phyloP scores from a whole-genome alignment of 23 tunicate species.

The Trididemnum clinides region DNA sequence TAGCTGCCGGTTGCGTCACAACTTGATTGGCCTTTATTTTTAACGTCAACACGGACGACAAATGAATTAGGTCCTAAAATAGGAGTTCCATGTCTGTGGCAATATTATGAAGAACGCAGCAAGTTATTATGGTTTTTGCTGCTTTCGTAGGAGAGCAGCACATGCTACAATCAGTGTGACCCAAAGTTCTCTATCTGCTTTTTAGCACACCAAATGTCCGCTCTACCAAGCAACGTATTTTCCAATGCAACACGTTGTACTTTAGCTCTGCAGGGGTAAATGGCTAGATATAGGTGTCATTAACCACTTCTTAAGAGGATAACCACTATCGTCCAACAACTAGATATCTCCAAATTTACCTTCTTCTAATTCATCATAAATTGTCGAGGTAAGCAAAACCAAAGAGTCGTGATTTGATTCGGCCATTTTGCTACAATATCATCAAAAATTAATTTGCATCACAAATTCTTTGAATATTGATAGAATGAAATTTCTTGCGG shows the following conservation, averaged over 20 bases:
- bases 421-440: slow-evolving; percentile 39
- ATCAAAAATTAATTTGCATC: slow-evolving; percentile 29
- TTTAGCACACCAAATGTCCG: not conserved
- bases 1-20: not conserved
- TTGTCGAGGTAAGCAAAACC: slow-evolving; percentile 9
- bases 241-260: not conserved
- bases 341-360: not conserved
- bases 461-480: slow-evolving; percentile 42
- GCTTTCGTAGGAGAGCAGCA: not conserved
- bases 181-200: not conserved
- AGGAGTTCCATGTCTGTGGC: not conserved
- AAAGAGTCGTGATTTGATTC: slow-evolving; percentile 24
- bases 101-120: not conserved
- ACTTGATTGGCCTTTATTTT: not conserved
- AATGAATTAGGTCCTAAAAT: not conserved
- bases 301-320: slow-evolving; percentile 24
- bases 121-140: not conserved
- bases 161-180: not conserved
- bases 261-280: not conserved
- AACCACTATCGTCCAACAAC: slow-evolving; percentile 42
- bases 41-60: not conserved
- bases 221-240: not conserved
- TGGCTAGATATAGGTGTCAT: slow-evolving; percentile 10
- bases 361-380: not conserved
- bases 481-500: slow-evolving; percentile 51